These are phyloP conservation scores for Palythoa grandis DNA, from an alignment of 92 coral and sea anemone genomes.

Conservation along the genomic window DNA sequence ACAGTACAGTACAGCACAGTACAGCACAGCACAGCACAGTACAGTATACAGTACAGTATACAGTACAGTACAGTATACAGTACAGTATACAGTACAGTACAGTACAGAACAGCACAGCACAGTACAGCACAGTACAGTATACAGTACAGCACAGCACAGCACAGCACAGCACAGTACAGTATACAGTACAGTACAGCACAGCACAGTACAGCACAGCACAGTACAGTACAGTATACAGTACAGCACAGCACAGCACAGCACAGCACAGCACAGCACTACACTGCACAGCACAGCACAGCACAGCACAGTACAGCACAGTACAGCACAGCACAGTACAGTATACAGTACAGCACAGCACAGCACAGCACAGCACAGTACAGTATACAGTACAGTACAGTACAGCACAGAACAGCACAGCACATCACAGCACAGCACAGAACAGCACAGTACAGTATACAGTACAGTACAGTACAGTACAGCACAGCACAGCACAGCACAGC, in stretches of 20 bases:
- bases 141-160: neutral
- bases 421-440: too few relatives aligned
- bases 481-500: neutral
- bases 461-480: too few relatives aligned
- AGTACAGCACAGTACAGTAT: neutral
- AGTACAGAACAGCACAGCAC: neutral
- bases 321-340: neutral
- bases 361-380: neutral
- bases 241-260: neutral
- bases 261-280: neutral
- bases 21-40: neutral
- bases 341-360: neutral
- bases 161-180: neutral
- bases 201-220: neutral
- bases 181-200: too few relatives aligned
- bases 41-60: too few relatives aligned
- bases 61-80: too few relatives aligned
- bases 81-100: too few relatives aligned
- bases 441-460: too few relatives aligned
- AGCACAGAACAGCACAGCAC: neutral
- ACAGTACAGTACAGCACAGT: too few relatives aligned
- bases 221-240: neutral
- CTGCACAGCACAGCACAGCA: too few relatives aligned
- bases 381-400: too few relatives aligned
- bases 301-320: too few relatives aligned